Percentiles rank a stretch among this genome's conserved stretches.
Conservation (phyloP, 2,888 invertebrate species). For the Nematopogon swammerdamellus region DNA sequence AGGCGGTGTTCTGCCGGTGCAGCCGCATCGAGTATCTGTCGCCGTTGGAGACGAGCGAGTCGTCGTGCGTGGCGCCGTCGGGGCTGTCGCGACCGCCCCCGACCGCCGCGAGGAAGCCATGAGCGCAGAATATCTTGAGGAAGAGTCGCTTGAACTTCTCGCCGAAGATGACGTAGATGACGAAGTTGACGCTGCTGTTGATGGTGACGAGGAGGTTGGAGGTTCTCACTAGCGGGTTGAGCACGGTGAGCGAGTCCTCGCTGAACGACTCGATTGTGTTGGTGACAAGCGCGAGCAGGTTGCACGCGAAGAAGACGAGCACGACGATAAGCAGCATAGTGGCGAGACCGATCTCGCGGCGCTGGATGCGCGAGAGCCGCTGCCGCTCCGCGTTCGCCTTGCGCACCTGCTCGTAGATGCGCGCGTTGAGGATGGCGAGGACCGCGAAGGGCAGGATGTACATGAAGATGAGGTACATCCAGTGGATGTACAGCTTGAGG, state of each 20-base stretch:
- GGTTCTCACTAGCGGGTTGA: constrained; percentile 69
- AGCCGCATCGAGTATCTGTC: constrained; percentile 69
- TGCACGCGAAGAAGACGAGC: constrained; percentile 91
- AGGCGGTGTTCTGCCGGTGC: constrained; percentile 18
- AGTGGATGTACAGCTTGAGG: constrained; percentile 85
- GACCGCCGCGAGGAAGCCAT: constrained; percentile 43
- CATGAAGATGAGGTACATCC: constrained; percentile 92
- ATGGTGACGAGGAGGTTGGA: constrained; percentile 93
- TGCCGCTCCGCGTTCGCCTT: constrained; percentile 88
- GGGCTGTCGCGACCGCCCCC: constrained; percentile 47
- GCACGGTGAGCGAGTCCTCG: constrained; percentile 31
- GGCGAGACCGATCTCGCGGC: constrained; percentile 89
- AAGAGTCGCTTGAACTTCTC: constrained; percentile 93
- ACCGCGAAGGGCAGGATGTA: constrained; percentile 90
- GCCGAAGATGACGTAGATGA: constrained; percentile 97
- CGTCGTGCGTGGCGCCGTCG: constrained; percentile 73
- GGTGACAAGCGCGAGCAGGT: constrained; percentile 80
- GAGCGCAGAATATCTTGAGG: constrained; percentile 72
- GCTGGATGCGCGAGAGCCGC: constrained; percentile 83
- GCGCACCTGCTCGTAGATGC: constrained; percentile 87
- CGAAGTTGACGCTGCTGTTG: constrained; percentile 96
- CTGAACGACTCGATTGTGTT: constrained; percentile 82
- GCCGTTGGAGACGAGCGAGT: constrained; percentile 77
- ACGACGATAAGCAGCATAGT: constrained; percentile 95
- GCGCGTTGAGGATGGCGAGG: constrained; percentile 84